These are phyloP conservation scores for Thecophora atra DNA, from an alignment of 2,888 invertebrate genomes.

Conservation along the genomic window DNA sequence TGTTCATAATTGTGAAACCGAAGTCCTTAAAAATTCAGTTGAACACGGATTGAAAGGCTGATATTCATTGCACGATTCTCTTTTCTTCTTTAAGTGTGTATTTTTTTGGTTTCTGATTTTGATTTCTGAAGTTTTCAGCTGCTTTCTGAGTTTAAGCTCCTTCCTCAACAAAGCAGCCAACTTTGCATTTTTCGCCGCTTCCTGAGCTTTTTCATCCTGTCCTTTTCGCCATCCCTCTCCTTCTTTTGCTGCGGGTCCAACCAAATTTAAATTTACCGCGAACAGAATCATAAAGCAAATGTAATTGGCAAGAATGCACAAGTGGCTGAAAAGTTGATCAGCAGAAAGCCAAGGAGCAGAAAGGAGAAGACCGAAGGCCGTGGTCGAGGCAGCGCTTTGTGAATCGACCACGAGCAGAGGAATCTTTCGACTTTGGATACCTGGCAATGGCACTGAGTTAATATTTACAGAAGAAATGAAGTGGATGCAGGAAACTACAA, in stretches of 20 bases:
- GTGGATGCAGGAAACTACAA: conserved; percentile 24
- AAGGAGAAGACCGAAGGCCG: too few relatives aligned
- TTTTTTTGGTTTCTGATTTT: neutral
- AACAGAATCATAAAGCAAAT: too few relatives aligned
- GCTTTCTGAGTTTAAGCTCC: neutral
- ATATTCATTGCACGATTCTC: too few relatives aligned
- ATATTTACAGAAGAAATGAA: conserved; percentile 30
- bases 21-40: neutral
- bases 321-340: neutral
- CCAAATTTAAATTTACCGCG: conserved; percentile 18
- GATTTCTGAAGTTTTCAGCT: too few relatives aligned
- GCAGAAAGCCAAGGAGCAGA: neutral
- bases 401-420: neutral
- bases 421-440: conserved; percentile 21
- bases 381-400: too few relatives aligned
- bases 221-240: neutral
- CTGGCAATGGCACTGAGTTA: conserved; percentile 24
- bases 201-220: conserved; percentile 15
- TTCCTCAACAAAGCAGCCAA: neutral
- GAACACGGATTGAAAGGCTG: neutral
- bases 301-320: conserved; percentile 22
- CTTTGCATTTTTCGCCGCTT: neutral
- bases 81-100: neutral
- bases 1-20: neutral
- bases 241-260: conserved; percentile 24